Evolutionary conservation across 2,888 invertebrate genomes (phyloP).

Genomic region (Busseola fusca): DNA sequence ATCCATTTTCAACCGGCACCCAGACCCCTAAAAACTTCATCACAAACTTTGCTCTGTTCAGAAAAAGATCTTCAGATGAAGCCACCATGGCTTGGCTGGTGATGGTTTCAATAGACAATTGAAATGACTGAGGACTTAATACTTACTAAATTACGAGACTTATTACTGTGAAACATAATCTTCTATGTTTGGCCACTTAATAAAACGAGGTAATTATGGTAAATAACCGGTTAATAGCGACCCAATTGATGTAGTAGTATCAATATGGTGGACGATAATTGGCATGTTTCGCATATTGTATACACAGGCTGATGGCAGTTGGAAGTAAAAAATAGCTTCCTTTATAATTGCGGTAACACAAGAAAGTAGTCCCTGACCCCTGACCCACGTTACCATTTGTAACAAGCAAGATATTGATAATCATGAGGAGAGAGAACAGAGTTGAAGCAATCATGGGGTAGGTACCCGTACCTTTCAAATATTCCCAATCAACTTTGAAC

Average conservation of each 20-base stretch:
- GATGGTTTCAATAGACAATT: neutral
- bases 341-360: neutral
- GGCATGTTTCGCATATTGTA: slow-evolving; percentile 47
- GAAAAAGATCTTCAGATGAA: slow-evolving; percentile 73
- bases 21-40: slow-evolving; percentile 83
- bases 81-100: slow-evolving; percentile 49
- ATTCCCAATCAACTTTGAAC: too few species aligned
- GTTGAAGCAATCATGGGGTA: neutral
- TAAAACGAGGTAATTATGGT: slow-evolving; percentile 54
- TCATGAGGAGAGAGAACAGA: neutral
- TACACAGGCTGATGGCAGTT: slow-evolving; percentile 18
- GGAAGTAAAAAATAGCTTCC: neutral
- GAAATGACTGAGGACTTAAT: slow-evolving; percentile 14
- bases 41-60: slow-evolving; percentile 79
- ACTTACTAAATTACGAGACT: slow-evolving; percentile 8
- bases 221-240: slow-evolving; percentile 46
- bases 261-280: slow-evolving; percentile 51
- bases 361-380: neutral
- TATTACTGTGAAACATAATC: slow-evolving; percentile 23
- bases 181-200: slow-evolving; percentile 50
- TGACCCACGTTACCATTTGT: neutral
- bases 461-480: too few species aligned
- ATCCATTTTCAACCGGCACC: slow-evolving; percentile 72
- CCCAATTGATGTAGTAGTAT: slow-evolving; percentile 45
- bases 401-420: neutral